Conservation (phyloP, 2,888 invertebrate genomes). For the Pyrocoelia pectoralis region DNA sequence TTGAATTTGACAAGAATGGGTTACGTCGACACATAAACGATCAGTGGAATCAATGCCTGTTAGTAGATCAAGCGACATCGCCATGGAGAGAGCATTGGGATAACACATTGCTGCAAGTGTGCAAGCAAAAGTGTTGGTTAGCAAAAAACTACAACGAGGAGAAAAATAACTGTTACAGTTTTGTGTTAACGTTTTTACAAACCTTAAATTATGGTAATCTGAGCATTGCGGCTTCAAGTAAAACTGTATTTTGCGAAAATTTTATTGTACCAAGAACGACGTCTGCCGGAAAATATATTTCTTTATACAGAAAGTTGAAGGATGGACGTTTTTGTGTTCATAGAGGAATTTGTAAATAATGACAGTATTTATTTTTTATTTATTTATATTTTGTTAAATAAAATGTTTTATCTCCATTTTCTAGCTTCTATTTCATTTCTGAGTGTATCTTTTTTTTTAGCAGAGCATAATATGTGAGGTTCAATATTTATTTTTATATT, state of each 20-base stretch:
- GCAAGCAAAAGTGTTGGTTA: slow-evolving; percentile 71
- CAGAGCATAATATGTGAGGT: no score
- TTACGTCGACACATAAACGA: slow-evolving; percentile 64
- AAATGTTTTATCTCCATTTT: background rate
- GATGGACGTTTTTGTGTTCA: slow-evolving; percentile 64
- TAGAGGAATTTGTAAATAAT: slow-evolving; percentile 43
- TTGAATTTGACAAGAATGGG: slow-evolving; percentile 86
- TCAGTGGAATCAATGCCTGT: slow-evolving; percentile 74
- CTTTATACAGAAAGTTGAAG: slow-evolving; percentile 77
- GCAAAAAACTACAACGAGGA: slow-evolving; percentile 76
- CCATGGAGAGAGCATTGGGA: slow-evolving; percentile 77
- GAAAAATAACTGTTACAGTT: slow-evolving; percentile 85
- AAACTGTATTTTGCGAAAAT: slow-evolving; percentile 79
- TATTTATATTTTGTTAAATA: slow-evolving; percentile 10
- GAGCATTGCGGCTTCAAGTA: slow-evolving; percentile 70
- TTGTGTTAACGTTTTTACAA: slow-evolving; percentile 81
- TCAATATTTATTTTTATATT: no score
- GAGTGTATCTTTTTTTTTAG: no score
- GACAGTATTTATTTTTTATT: slow-evolving; percentile 8
- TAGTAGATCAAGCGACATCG: slow-evolving; percentile 73
- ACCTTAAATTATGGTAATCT: slow-evolving; percentile 75
- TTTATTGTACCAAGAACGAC: slow-evolving; percentile 84
- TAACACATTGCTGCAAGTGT: slow-evolving; percentile 68
- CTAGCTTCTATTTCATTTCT: no score
- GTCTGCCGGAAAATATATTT: slow-evolving; percentile 85